A percentile compares a stretch with the other conserved stretches of the same genome.
These are phyloP conservation scores for Lophotis ruficrista DNA, from an alignment of 2,113 vertebrate species.

Conservation along the genomic window DNA sequence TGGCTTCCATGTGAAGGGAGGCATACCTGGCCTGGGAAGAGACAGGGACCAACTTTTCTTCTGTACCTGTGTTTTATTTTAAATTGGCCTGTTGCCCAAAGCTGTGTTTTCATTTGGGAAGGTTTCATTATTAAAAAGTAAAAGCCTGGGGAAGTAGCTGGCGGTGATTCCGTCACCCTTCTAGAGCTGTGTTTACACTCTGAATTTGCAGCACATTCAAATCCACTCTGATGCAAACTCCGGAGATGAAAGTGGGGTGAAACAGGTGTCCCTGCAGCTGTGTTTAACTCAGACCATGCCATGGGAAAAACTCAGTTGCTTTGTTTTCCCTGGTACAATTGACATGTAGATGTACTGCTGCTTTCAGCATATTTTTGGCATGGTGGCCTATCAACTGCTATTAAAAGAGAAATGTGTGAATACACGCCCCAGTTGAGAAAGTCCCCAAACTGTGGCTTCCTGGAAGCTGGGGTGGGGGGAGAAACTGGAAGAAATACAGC, in stretches of 20 bases:
- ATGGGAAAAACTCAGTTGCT: background rate
- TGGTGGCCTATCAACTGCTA: background rate
- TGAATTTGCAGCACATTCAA: background rate
- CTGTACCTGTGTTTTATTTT: background rate
- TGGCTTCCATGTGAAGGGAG: background rate
- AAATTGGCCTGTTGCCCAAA: background rate
- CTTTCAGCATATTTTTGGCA: background rate
- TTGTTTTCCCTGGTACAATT: background rate
- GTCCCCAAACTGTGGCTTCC: background rate
- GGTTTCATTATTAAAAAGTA: background rate
- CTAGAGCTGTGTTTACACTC: background rate
- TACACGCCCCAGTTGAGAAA: background rate
- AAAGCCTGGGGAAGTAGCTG: background rate
- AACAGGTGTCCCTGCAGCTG: conserved; percentile 7
- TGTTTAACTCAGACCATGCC: background rate
- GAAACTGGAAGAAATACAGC: background rate
- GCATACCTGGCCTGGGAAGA: background rate
- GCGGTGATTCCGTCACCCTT: accelerated
- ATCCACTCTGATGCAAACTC: background rate
- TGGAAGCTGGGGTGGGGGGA: background rate
- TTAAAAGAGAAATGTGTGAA: background rate
- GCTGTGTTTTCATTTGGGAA: background rate
- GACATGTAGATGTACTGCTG: background rate
- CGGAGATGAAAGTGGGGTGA: background rate
- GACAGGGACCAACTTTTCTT: background rate